A percentile compares a stretch with the other conserved stretches of the same genome.
These are phyloP conservation scores for Lasiurus borealis DNA, from an alignment of 2,113 vertebrate genomes.

Conservation along the genomic window DNA sequence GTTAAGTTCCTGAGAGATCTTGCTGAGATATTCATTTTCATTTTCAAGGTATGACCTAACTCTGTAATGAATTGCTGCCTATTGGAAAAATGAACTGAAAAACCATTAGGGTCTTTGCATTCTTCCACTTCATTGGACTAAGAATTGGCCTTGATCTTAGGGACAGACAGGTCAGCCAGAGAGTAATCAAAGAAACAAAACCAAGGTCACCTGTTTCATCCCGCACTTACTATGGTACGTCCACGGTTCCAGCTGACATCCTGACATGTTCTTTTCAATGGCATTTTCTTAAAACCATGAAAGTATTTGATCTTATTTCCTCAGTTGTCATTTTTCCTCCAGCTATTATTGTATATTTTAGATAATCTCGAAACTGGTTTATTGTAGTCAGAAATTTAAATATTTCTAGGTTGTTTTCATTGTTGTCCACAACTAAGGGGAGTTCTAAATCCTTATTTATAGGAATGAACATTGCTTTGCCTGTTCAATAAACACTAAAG, in stretches of 20 bases:
- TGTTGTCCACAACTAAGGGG: slow-evolving; percentile 26
- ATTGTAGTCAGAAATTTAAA: slow-evolving; percentile 16
- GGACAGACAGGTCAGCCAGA: neutral
- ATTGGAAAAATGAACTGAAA: neutral
- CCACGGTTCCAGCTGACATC: neutral
- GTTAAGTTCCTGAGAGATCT: neutral
- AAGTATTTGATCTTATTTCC: neutral
- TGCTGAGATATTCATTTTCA: neutral
- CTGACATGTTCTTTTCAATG: neutral
- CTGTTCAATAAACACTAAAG: neutral
- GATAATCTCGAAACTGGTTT: neutral
- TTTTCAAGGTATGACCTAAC: too few species aligned
- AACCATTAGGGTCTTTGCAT: neutral
- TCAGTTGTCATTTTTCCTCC: neutral
- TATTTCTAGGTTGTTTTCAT: slow-evolving; percentile 31
- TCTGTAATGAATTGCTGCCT: too few species aligned
- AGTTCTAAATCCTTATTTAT: neutral
- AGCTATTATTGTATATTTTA: neutral
- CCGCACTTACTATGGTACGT: neutral
- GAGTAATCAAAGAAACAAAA: slow-evolving; percentile 25
- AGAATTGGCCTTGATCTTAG: neutral
- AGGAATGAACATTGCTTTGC: neutral
- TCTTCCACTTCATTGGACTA: neutral
- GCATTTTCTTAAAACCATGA: neutral
- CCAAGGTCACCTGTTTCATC: neutral